Evolutionary conservation across 2,888 invertebrate species (phyloP), one percentile per base, ranked within the genome.

Genomic region (Agrotis ipsilon): DNA sequence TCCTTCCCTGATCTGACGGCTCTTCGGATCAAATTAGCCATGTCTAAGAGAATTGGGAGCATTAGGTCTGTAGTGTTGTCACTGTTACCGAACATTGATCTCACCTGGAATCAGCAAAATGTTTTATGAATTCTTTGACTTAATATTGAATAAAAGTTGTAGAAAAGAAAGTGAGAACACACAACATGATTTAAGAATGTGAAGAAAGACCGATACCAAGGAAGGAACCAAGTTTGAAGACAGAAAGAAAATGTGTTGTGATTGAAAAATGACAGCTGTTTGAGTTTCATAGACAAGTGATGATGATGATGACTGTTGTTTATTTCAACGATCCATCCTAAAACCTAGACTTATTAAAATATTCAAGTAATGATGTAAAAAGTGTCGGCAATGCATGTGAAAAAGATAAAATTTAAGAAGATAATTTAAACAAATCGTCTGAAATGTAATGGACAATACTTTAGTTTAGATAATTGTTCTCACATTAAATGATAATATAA

Each of bases 11-110:
- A 89, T 68, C 93, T 92, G 46, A 96, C 94, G 0, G 97, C 96
- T 59, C 92, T 96, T 68, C 96, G 94, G 63, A 97, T 96, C 71
- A 97, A 93, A 88, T 97, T 97, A 0, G 97, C 97, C 89, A 97
- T 96, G 89, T 97, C 97, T 82, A 97, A 94, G 72, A 97, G 96
- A 75, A 97, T 97, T 14, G 97, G 97, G 68, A 97, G 90, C 93
- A 97, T 96, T 43, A 97, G 91, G 66, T 97, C 96, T 77, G 96
- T 92, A 19, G 96, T 92, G 87, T 97, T 97, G 75, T 94, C 93
- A 83, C 95, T 94, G 85, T 96, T 95, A 76, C 96, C 96, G 87
- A 97, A 97, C 94, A 97, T 96, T 86, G 97, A 96, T 88, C 96
- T 96, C 81, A 97, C 96, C 97, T 97, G 93, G 55, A 95, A 95